These are phyloP conservation scores for Deroplatys truncata DNA, from an alignment of 2,888 invertebrate species.

Conservation along the genomic window DNA sequence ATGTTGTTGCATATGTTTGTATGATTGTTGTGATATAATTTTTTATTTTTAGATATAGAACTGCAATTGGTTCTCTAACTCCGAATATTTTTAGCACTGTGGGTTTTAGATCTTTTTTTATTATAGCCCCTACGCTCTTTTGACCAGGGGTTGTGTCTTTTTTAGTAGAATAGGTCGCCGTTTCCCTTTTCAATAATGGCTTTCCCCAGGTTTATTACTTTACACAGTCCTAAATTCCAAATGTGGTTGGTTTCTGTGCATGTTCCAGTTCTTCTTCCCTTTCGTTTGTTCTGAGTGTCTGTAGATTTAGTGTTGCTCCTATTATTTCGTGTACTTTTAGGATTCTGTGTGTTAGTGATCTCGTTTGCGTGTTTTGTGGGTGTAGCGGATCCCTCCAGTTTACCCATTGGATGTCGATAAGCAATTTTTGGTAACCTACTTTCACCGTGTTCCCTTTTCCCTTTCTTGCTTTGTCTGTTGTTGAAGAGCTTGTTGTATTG, in stretches of 20 bases:
- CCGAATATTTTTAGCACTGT: background rate
- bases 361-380: background rate
- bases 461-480: background rate
- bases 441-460: background rate
- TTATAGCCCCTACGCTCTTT: background rate
- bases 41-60: background rate
- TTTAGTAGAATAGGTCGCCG: background rate
- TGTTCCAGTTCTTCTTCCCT: background rate
- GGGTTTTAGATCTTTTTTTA: background rate
- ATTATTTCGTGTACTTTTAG: background rate
- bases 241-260: background rate
- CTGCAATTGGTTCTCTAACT: background rate
- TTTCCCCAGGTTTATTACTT: background rate
- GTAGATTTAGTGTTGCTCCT: background rate
- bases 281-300: background rate
- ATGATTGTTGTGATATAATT: too few species aligned
- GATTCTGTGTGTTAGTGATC: background rate
- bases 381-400: background rate
- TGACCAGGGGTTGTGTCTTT: background rate
- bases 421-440: background rate
- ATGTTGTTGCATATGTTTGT: background rate
- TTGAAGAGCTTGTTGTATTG: background rate
- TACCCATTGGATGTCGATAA: background rate
- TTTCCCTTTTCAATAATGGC: background rate
- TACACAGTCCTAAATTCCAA: background rate